These are phyloP conservation scores for Tympanoctomys barrerae DNA, from an alignment of 2,797 vertebrate species.

Conservation along the genomic window DNA sequence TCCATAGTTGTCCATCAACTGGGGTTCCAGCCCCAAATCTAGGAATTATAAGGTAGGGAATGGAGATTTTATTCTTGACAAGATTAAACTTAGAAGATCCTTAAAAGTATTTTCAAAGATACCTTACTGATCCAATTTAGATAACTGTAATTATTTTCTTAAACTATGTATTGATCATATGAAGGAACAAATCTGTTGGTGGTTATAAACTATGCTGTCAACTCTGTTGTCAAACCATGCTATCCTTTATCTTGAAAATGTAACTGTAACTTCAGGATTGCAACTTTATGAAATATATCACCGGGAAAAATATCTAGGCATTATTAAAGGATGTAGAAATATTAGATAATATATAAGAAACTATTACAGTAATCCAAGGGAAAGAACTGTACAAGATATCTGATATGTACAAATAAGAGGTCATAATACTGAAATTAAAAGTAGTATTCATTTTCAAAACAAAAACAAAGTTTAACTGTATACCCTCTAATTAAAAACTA, in stretches of 20 bases:
- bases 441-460: slow-evolving; percentile 35
- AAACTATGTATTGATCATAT: slow-evolving; percentile 24
- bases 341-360: not conserved
- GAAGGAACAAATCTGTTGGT: slow-evolving; percentile 39
- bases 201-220: not conserved
- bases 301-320: not conserved
- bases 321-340: not conserved
- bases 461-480: slow-evolving; percentile 44
- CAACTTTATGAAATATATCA: not conserved
- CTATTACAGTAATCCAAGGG: not conserved
- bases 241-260: slow-evolving; percentile 42
- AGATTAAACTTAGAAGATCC: slow-evolving; percentile 23
- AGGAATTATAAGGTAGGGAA: not conserved
- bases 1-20: not conserved
- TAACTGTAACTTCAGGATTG: slow-evolving; percentile 36
- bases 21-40: not conserved
- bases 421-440: not conserved
- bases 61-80: slow-evolving; percentile 14
- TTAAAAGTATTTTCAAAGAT: slow-evolving; percentile 33
- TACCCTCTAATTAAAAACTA: slow-evolving; percentile 23
- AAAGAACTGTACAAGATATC: not conserved
- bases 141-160: slow-evolving; percentile 37
- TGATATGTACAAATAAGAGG: not conserved
- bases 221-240: not conserved
- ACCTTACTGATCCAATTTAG: not conserved